These are phyloP conservation scores for Syrmaticus mikado DNA, from an alignment of 2,113 vertebrate species.

Conservation along the genomic window DNA sequence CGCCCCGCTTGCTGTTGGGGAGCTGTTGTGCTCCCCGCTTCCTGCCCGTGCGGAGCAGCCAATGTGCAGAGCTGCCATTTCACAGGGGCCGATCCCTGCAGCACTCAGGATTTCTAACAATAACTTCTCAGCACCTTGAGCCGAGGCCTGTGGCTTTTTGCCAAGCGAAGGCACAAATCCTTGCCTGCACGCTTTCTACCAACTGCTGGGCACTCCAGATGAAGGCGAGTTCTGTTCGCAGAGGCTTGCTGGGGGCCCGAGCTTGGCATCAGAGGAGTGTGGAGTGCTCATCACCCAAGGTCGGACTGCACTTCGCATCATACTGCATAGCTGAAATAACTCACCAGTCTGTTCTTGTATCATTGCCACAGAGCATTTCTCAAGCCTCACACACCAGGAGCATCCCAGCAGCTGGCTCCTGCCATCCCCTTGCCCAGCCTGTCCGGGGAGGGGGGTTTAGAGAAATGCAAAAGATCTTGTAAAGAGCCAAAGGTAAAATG, in stretches of 20 bases:
- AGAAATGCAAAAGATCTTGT: neutral
- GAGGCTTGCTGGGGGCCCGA: neutral
- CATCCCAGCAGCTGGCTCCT: neutral
- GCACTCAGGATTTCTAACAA: neutral
- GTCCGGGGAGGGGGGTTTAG: neutral
- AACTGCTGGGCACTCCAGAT: neutral
- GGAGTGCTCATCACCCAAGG: neutral
- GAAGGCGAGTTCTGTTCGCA: neutral
- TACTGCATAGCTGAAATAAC: neutral
- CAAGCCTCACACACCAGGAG: neutral
- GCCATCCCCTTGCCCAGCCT: rapidly evolving
- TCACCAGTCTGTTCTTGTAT: rapidly evolving
- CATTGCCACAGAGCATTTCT: rapidly evolving
- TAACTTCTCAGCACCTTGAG: rapidly evolving
- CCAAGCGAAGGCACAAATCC: neutral
- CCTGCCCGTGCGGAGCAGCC: rapidly evolving
- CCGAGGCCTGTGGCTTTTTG: neutral
- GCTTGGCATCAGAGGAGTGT: neutral
- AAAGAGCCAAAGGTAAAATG: neutral
- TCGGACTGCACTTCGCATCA: neutral
- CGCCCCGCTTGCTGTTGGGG: neutral
- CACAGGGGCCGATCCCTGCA: neutral
- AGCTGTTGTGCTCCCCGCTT: neutral
- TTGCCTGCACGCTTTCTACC: neutral
- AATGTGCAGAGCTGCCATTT: rapidly evolving